Base-by-base conservation (phyloP, 1,140 invertebrate genomes). In the Vanessa atalanta region DNA sequence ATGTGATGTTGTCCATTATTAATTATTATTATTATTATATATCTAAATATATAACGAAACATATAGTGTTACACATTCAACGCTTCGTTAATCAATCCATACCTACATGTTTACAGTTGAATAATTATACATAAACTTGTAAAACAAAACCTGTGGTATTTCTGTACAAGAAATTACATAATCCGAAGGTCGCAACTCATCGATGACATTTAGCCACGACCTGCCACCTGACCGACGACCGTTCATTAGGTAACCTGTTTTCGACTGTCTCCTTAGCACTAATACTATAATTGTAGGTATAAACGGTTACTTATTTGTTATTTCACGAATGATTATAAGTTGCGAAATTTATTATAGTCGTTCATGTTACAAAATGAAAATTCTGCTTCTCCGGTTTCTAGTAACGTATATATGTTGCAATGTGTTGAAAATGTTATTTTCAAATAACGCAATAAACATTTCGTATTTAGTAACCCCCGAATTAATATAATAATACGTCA, bases 131-230 rank as follows among this genome's bases (percentile, higher is more conserved):
- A 43, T 43, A 43, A 43, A 43, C 7, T 43, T 55, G 68, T 78
- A 78, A 78, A 70, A 66, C 78, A 77, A 77, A 79, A 65, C 51
- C 64, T 20, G 72, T 83, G 83, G 82, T 83, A 88, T 86, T 88
- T 88, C 81, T 86, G 84, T 84, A 80, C 75, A 79, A 79, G 50
- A 65, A 81, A 78, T 89, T 88, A 88, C 76, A 78, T 89, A 88
- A 91, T 65, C 47, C 66, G 85, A 90, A 90, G 88, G 86, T 86
- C 83, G 73, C 47, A 71, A 78, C 73, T 85, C 84, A 85, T 89
- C 85, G 72, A 83, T 91, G 90, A 89, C 90, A 90, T 92, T 92
- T 90, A 88, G 70, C 65, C 37, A 48, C 70, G 77, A 79, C 76
- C 78, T 80, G 82, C 74, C 53, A 20, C 79, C 79, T 91, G 88